Percentiles rank a stretch among this genome's conserved stretches.
These are phyloP conservation scores for Hymenopus coronatus DNA, from an alignment of 2,888 invertebrate species.

Conservation along the genomic window DNA sequence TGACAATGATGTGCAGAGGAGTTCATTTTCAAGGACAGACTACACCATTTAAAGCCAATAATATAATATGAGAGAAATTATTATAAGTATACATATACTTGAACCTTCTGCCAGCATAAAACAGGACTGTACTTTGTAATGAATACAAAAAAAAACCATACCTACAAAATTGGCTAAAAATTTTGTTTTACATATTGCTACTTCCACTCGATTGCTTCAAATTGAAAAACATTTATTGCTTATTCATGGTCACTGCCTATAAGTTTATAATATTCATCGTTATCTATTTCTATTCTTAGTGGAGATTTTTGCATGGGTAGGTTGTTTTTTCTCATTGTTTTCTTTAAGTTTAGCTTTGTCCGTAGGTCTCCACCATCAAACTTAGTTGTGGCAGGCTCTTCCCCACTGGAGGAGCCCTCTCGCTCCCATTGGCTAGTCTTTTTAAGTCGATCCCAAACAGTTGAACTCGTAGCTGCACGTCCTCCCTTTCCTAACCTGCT, in stretches of 20 bases:
- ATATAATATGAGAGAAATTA: background rate
- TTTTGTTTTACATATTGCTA: background rate
- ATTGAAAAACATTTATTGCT: too few species aligned
- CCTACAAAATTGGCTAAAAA: background rate
- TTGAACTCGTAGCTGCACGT: background rate
- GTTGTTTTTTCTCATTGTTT: constrained; percentile 17
- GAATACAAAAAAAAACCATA: background rate
- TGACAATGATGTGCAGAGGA: too few species aligned
- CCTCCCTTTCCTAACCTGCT: constrained; percentile 13
- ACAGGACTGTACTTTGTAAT: background rate
- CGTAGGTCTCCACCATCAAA: constrained; percentile 33
- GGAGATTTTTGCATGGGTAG: constrained; percentile 32
- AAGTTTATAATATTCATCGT: constrained; percentile 37
- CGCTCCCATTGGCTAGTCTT: background rate
- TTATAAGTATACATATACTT: background rate
- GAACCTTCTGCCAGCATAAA: background rate
- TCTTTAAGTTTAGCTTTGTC: constrained; percentile 35
- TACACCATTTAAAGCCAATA: background rate
- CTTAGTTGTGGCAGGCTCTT: constrained; percentile 1
- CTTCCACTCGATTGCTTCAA: background rate
- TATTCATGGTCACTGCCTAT: constrained; percentile 34
- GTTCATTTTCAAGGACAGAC: background rate
- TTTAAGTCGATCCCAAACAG: constrained; percentile 19
- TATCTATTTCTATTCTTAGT: constrained; percentile 39
- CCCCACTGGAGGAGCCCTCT: background rate